Evolutionary conservation across 2,888 invertebrate species (phyloP).

Genomic region (Ariolimax columbianus): DNA sequence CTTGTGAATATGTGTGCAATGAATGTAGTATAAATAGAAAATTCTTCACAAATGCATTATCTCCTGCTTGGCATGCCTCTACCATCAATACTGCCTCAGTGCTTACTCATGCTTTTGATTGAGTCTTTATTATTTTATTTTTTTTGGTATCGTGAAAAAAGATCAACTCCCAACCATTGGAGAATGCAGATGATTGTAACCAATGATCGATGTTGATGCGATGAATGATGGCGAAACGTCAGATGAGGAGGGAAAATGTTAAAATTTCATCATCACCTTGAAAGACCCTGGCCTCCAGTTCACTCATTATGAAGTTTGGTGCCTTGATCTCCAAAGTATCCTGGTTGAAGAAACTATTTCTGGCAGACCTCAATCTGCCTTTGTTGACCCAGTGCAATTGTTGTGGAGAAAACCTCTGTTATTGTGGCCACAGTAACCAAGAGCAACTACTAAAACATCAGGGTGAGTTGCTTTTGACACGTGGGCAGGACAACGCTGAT

Average conservation of each 20-base stretch:
- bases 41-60: constrained; percentile 1
- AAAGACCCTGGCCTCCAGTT: constrained; percentile 54
- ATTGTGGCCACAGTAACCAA: constrained; percentile 38
- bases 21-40: not conserved
- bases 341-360: constrained; percentile 50
- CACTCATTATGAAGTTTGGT: constrained; percentile 53
- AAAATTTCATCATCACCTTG: constrained; percentile 56
- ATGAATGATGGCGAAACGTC: constrained; percentile 51
- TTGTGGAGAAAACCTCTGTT: constrained; percentile 44
- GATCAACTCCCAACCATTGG: constrained; percentile 43
- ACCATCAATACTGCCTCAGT: not conserved
- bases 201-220: constrained; percentile 54
- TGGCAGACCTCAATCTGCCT: constrained; percentile 48
- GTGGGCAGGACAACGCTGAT: constrained; percentile 46
- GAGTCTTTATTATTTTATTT: not conserved
- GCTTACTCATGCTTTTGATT: constrained; percentile 21
- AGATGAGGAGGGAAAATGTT: constrained; percentile 43
- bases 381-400: constrained; percentile 46
- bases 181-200: constrained; percentile 44
- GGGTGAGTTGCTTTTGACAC: constrained; percentile 50
- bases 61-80: not conserved
- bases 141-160: not conserved
- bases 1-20: not conserved
- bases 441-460: constrained; percentile 49
- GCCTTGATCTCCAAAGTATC: constrained; percentile 47